phyloP scores from a whole-genome alignment of 2,113 vertebrate species.

The Spheniscus mendiculus region DNA sequence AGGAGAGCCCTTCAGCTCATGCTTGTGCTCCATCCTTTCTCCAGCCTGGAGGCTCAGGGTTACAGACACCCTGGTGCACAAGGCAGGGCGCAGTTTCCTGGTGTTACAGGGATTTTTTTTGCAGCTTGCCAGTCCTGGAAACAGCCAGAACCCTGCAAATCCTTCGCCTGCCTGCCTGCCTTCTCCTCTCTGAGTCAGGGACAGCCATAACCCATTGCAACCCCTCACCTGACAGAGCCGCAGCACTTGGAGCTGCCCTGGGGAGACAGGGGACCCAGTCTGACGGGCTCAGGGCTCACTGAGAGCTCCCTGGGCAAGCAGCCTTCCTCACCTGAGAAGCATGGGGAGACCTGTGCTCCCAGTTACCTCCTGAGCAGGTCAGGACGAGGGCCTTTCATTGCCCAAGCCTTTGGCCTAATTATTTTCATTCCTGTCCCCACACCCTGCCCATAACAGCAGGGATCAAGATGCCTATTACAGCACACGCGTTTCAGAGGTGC shows the following conservation, averaged over 20 bases:
- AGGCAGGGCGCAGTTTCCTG: background rate
- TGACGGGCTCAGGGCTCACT: background rate
- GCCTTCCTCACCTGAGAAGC: conserved; percentile 15
- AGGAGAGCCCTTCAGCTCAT: background rate
- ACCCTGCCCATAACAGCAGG: conserved; percentile 34
- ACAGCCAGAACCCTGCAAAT: background rate
- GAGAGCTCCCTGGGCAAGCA: background rate
- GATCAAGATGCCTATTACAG: conserved; percentile 26
- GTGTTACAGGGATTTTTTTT: background rate
- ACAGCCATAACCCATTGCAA: background rate
- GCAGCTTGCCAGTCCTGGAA: background rate
- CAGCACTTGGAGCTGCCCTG: background rate
- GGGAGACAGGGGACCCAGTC: conserved; percentile 4
- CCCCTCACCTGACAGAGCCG: background rate
- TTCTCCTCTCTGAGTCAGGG: background rate
- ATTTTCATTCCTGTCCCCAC: conserved; percentile 57
- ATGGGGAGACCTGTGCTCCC: background rate
- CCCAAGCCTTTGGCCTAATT: conserved; percentile 30
- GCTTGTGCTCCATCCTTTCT: background rate
- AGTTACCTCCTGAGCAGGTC: conserved; percentile 46
- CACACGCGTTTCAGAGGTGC: fast-evolving
- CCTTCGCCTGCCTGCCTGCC: background rate
- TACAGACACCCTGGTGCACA: background rate
- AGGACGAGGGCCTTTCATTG: conserved; percentile 14
- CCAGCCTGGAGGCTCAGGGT: background rate